phyloP scores from a whole-genome alignment of 2,113 vertebrate species.

The Gadus macrocephalus region DNA sequence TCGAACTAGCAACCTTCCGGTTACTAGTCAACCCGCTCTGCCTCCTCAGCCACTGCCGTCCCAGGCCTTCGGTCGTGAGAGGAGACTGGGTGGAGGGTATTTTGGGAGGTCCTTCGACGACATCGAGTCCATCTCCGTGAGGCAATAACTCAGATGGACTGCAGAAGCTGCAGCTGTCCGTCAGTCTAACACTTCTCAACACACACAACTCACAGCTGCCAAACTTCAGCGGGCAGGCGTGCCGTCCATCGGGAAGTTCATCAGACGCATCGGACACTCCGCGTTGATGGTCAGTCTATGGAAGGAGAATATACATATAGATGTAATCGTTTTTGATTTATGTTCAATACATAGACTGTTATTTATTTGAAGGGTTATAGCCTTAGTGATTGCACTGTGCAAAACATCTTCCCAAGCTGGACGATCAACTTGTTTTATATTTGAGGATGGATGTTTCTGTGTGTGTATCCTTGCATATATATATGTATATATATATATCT shows the following conservation, averaged over 20 bases:
- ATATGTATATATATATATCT: not conserved
- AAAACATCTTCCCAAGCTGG: no score
- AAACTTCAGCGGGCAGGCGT: constrained; percentile 80
- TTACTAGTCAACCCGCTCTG: no score
- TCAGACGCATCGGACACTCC: constrained; percentile 80
- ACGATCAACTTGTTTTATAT: not conserved
- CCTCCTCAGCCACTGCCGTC: no score
- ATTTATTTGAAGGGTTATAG: not conserved
- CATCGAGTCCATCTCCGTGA: not conserved
- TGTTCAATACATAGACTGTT: constrained; percentile 32
- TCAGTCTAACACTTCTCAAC: constrained; percentile 25
- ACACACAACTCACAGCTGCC: constrained; percentile 75
- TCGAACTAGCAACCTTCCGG: no score
- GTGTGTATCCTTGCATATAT: not conserved
- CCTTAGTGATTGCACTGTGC: no score
- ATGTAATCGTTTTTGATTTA: constrained; percentile 27
- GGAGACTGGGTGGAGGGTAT: no score
- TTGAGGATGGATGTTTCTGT: not conserved
- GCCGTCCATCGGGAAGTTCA: constrained; percentile 82
- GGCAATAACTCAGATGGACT: constrained; percentile 13
- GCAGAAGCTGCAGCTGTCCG: constrained; percentile 44
- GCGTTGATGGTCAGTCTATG: constrained; percentile 80
- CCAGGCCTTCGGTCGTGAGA: no score
- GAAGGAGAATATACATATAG: constrained; percentile 35
- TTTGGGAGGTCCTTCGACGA: no score